Base-by-base conservation (phyloP, 2,888 invertebrate species). In the Sarcophaga rosellei region DNA sequence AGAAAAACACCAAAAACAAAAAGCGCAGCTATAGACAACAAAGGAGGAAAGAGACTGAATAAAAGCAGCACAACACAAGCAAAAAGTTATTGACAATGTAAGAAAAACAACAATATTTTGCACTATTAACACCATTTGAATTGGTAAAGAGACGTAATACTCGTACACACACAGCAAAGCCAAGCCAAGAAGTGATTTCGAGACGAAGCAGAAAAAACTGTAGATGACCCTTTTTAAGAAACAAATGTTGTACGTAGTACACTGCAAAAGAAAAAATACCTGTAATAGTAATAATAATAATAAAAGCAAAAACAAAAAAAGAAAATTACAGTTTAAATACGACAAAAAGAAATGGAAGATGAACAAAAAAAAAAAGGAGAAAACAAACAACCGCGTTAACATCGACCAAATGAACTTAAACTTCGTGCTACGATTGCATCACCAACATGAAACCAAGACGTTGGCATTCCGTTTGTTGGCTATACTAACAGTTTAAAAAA, bases 401-500 rank as follows among this genome's bases (percentile, higher is more conserved):
- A 84, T 66, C 81, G 45, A 53, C 77, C 70, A 78, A 66, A 75
- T 86, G 84, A 86, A 86, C 86, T 86, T 86, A 74, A 86, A 84
- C 84, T 84, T 86, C 84, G 84, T 84, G 86, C 70, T 10, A 78
- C 12, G 70, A 81, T 86, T 86, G 78, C 84, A 84, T 86, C 75
- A 86, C 12, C 35, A 35, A 35, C 59, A 53, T 63, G 8, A 21
- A 17, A 45, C 45, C 65, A 74, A 70, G 70, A 61, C 61, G 53
- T 75, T 75, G 59, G 15, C 17, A 53, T 12, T 65, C 6, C 66
- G 62, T 21, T 23, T 25, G 61, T 61, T 35, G 35, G 35, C 10
- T 10, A n/a, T n/a, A 35, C 35, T 35, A 68, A 62, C 47, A 47
- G 47, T 47, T 35, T 35, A 35, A 35, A 35, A 35, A 35, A 35